These are phyloP conservation scores for Baccha elongata DNA, from an alignment of 2,888 invertebrate genomes.

Conservation along the genomic window DNA sequence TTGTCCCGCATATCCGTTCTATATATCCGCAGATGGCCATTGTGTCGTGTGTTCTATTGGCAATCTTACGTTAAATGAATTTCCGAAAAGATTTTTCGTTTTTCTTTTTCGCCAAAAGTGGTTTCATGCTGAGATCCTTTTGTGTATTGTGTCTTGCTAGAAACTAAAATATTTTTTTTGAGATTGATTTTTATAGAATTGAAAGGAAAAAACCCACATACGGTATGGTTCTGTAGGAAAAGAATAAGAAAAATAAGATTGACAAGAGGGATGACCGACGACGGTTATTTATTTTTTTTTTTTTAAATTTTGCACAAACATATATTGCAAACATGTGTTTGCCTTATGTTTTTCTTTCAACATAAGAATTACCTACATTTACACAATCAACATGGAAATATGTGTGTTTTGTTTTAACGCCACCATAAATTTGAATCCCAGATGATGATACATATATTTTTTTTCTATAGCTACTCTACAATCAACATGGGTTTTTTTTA, in stretches of 20 bases:
- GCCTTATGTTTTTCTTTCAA: slow-evolving; percentile 53
- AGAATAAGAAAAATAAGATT: slow-evolving; percentile 3
- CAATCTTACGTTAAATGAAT: slow-evolving; percentile 44
- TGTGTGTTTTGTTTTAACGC: slow-evolving; percentile 27
- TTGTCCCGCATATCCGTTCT: slow-evolving; percentile 29
- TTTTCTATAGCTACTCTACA: slow-evolving; percentile 25
- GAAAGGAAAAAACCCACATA: slow-evolving; percentile 26
- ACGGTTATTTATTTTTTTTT: slow-evolving; percentile 1
- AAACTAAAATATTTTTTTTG: slow-evolving; percentile 11
- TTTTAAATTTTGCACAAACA: slow-evolving; percentile 43
- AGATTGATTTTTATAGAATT: slow-evolving; percentile 11
- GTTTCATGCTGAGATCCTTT: slow-evolving; percentile 50
- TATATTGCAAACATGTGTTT: slow-evolving; percentile 69
- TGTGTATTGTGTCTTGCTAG: slow-evolving; percentile 15
- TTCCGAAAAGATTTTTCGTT: background rate
- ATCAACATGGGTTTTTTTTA: background rate
- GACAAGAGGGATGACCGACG: slow-evolving; percentile 12
- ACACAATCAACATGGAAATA: background rate
- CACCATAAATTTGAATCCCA: slow-evolving; percentile 41
- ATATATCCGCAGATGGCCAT: slow-evolving; percentile 34
- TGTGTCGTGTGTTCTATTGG: slow-evolving; percentile 42
- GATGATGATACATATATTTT: slow-evolving; percentile 34
- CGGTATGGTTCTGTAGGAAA: background rate
- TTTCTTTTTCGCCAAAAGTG: slow-evolving; percentile 36
- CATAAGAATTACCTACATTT: background rate